These are phyloP conservation scores for Centruroides sculpturatus DNA, from an alignment of 1,140 invertebrate species.

Conservation along the genomic window DNA sequence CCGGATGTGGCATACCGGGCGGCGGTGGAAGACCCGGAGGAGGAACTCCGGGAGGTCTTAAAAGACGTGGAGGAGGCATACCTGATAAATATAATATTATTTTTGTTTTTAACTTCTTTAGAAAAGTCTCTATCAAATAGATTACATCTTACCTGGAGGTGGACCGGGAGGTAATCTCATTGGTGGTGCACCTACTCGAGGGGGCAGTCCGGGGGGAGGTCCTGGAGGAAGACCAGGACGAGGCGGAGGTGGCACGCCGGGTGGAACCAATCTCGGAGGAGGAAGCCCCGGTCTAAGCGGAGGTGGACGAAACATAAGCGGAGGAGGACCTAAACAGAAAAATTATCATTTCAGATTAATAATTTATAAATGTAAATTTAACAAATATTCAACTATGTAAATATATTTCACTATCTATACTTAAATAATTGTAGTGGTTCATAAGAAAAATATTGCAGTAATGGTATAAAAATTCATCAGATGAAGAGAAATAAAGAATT, in stretches of 20 bases:
- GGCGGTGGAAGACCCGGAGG: conserved; percentile 29
- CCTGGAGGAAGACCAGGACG: conserved; percentile 29
- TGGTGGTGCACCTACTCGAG: conserved; percentile 27
- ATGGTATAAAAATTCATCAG: too few relatives aligned
- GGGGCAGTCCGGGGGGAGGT: conserved; percentile 38
- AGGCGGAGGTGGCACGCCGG: conserved; percentile 43
- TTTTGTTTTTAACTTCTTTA: background rate
- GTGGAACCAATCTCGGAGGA: conserved; percentile 37
- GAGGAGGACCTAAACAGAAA: background rate
- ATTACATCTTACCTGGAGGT: conserved; percentile 41
- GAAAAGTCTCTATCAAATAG: background rate
- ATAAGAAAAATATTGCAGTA: too few relatives aligned
- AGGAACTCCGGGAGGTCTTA: conserved; percentile 24
- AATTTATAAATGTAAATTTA: too few relatives aligned
- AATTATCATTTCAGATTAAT: too few relatives aligned
- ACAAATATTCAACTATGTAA: too few relatives aligned
- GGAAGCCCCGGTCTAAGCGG: conserved; percentile 29
- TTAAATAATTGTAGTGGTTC: too few relatives aligned
- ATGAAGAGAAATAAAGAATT: too few relatives aligned
- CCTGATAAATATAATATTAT: conserved; percentile 18
- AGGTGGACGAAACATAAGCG: conserved; percentile 41
- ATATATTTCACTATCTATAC: too few relatives aligned
- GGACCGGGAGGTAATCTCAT: conserved; percentile 43
- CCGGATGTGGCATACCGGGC: conserved; percentile 24
- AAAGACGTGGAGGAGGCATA: conserved; percentile 30